Base-by-base conservation (phyloP, 2,113 vertebrate species). In the Oncorhynchus keta region DNA sequence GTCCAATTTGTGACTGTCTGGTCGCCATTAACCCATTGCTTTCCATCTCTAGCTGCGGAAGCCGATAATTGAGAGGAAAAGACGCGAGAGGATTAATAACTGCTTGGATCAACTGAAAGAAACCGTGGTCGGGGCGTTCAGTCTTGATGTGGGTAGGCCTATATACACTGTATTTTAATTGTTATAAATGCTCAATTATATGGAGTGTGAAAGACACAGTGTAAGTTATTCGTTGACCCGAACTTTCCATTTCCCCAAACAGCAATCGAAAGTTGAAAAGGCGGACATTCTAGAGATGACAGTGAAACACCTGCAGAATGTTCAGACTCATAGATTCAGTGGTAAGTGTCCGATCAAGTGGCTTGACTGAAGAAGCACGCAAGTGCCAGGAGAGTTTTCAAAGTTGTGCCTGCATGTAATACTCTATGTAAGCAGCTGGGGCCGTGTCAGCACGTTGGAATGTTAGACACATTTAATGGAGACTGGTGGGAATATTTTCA, bases 221-320 rank as follows among this genome's bases (percentile, higher is more conserved):
- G 13, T 55, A 18, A 18, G 51, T 55, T 55, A 55, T 55, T 14
- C 1, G 3, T 62, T 62, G 18, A 62, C 20, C n/a, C 59, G 24
- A 35, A 68, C 30, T 18, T 39, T 35, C 28, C 6, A 20, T 68
- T 68, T 20, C 30, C 18, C 74, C 67, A 77, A 1, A 80, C 88
- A 97, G 96, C 96, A 97, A 88, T 96, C 96, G 70, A 97, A 97
- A 72, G 88, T 97, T 51, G 96, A 97, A 77, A 97, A 97, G 72
- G 96, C 96, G 1, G 96, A 97, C 76, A 97, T 97, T 75, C 93
- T 97, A 0, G 96, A 97, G 84, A 97, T 97, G 96, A 96, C 96
- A 0, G 96, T 97, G 75, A 96, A 95, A 83, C 96, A 97, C 80
- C 93, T 97, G 66, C 95, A 95, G 85, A 96, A 96, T 83, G 95